These are phyloP conservation scores for Incurvaria masculella DNA, from an alignment of 2,888 invertebrate species.

Conservation along the genomic window DNA sequence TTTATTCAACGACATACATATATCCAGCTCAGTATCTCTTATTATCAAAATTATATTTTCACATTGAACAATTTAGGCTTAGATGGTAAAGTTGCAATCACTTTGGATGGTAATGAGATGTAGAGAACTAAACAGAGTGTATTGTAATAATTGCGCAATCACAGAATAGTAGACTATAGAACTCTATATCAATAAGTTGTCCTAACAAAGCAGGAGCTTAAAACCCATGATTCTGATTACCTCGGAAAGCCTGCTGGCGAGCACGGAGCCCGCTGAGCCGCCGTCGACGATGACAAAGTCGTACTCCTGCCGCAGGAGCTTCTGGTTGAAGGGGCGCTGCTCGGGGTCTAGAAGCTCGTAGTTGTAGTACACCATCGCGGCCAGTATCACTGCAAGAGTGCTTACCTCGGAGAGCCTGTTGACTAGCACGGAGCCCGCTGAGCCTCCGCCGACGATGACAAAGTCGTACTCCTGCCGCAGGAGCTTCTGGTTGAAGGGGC, in stretches of 20 bases:
- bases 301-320: slow-evolving; percentile 64
- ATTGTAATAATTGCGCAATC: too few species aligned
- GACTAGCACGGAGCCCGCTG: slow-evolving; percentile 80
- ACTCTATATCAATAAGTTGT: too few species aligned
- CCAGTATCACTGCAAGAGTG: slow-evolving; percentile 70
- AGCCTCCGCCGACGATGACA: slow-evolving; percentile 77
- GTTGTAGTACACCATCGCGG: slow-evolving; percentile 76
- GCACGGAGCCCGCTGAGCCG: slow-evolving; percentile 80
- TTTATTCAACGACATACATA: too few species aligned
- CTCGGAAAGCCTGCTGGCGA: slow-evolving; percentile 79
- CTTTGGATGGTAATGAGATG: too few species aligned
- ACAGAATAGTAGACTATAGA: too few species aligned
- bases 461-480: slow-evolving; percentile 77
- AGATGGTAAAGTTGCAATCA: too few species aligned
- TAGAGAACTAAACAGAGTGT: too few species aligned
- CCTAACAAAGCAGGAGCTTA: too few species aligned
- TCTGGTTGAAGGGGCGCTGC: slow-evolving; percentile 70
- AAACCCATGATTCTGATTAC: too few species aligned
- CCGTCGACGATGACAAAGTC: slow-evolving; percentile 83
- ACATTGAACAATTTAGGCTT: too few species aligned
- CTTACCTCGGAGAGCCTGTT: slow-evolving; percentile 76
- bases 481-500: slow-evolving; percentile 66
- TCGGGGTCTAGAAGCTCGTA: slow-evolving; percentile 85
- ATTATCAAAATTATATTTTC: too few species aligned
- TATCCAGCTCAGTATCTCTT: too few species aligned